Evolutionary conservation across 2,888 invertebrate genomes (phyloP).

Genomic region (Trachelus tabidus): DNA sequence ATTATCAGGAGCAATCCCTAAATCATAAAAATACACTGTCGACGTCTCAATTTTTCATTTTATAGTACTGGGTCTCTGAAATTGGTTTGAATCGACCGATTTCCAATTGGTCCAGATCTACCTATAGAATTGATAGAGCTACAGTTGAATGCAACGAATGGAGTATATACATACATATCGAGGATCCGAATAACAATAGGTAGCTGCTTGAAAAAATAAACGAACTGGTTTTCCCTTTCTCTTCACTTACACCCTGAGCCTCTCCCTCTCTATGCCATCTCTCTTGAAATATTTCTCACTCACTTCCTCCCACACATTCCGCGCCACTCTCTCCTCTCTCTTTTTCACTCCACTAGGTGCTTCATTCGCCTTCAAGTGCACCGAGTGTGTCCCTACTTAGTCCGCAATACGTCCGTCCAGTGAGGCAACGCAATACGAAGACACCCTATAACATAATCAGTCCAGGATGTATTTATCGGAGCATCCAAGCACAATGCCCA

Average conservation of each 20-base stretch:
- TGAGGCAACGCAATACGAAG: slow-evolving; percentile 22
- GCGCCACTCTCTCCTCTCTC: not conserved
- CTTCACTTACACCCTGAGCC: not conserved
- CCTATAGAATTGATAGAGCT: slow-evolving; percentile 42
- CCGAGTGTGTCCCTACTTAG: slow-evolving; percentile 42
- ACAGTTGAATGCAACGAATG: slow-evolving; percentile 34
- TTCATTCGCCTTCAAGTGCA: slow-evolving; percentile 20
- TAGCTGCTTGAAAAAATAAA: slow-evolving; percentile 39
- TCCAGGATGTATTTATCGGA: slow-evolving; percentile 49
- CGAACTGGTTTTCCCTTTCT: slow-evolving; percentile 17
- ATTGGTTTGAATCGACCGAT: slow-evolving; percentile 22
- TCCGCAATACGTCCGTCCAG: slow-evolving; percentile 44
- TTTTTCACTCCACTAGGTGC: slow-evolving; percentile 8
- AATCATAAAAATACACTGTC: not conserved
- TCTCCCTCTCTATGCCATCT: not conserved
- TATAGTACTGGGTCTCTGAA: not conserved
- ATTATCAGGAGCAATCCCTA: not conserved
- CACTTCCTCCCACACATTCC: not conserved
- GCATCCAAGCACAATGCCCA: slow-evolving; percentile 47
- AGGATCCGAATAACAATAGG: slow-evolving; percentile 42
- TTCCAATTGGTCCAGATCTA: slow-evolving; percentile 39
- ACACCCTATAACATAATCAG: slow-evolving; percentile 53
- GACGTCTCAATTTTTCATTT: not conserved
- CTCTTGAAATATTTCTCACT: not conserved
- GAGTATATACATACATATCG: slow-evolving; percentile 25